Evolutionary conservation across 2,888 invertebrate species (phyloP).

Genomic region (Pristionchus japonicus): DNA sequence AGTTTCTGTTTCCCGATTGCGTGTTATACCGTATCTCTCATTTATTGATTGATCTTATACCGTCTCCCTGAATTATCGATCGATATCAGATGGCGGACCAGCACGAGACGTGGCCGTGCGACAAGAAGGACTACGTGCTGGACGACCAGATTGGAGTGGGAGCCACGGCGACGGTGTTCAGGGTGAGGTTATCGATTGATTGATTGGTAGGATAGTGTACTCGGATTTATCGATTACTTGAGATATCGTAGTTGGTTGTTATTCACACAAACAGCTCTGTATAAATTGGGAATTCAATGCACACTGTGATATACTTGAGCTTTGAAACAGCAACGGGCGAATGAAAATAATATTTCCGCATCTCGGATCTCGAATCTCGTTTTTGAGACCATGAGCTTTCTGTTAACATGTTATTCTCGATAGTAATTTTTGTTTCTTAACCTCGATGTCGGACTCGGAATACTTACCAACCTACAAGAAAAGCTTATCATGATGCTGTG

Average conservation of each 20-base stretch:
- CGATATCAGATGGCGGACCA: slow-evolving; percentile 37
- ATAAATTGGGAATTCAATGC: too few species aligned
- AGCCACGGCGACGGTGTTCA: slow-evolving; percentile 74
- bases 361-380: too few species aligned
- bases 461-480: too few species aligned
- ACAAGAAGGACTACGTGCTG: slow-evolving; percentile 68
- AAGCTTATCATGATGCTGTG: background rate
- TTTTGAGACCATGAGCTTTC: too few species aligned
- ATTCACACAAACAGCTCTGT: too few species aligned
- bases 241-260: background rate
- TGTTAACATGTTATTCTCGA: too few species aligned
- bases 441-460: too few species aligned
- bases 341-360: too few species aligned
- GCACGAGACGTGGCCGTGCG: slow-evolving; percentile 67
- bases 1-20: background rate
- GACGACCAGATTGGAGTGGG: slow-evolving; percentile 78
- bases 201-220: background rate
- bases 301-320: too few species aligned
- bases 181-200: slow-evolving; percentile 56
- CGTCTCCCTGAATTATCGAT: background rate
- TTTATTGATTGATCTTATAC: background rate
- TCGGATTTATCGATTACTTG: background rate
- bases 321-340: too few species aligned
- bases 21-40: background rate
- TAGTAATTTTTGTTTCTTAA: too few species aligned